Base-by-base conservation (phyloP, 1,140 invertebrate genomes). In the Cotesia typhae region DNA sequence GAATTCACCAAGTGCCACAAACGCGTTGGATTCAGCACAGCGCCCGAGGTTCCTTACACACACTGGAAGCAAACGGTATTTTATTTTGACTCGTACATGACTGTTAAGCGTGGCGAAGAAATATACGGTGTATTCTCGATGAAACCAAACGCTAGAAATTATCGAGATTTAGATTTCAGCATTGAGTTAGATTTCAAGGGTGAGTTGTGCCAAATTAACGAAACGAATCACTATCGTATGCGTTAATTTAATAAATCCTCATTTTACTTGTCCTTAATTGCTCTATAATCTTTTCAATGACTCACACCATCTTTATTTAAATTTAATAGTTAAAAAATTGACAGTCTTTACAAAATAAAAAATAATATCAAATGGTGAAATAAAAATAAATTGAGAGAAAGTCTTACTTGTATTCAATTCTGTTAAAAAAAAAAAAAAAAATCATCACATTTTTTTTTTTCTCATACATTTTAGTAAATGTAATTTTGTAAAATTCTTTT, bases 61-160 rank as follows among this genome's bases (percentile, higher is more conserved):
- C 98, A 99, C 82, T 99, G 98, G 98, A 99, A 99, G 86, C 98
- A 99, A 86, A 99, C 98, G 0, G 97, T 99, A 4, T 99, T 99
- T 85, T 99, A 99, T 84, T 93, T 99, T 77, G 94, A 98, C 79
- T 95, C 98, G 73, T 97, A 98, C 78, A 91, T 98, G 88, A 97
- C 96, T 5, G 95, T 97, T 2, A 97, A 97, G 81, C 96, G 95
- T 78, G 92, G 94, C 17, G 98, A 99, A 85, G 95, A 97, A 83
- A 93, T 99, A 57, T 92, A 90, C 59, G 98, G 98, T 20, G 91
- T 90, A 3, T 98, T 99, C 84, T 91, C 92, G 51, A 96, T 99
- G 93, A 94, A 93, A 76, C 98, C 97, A 5, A 99, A 99, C 86
- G 93, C 93, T 61, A 91, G 96, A 47, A 99, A 99, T 87, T 97